phyloP scores from a whole-genome alignment of 2,113 vertebrate genomes.

The Pedionomus torquatus region DNA sequence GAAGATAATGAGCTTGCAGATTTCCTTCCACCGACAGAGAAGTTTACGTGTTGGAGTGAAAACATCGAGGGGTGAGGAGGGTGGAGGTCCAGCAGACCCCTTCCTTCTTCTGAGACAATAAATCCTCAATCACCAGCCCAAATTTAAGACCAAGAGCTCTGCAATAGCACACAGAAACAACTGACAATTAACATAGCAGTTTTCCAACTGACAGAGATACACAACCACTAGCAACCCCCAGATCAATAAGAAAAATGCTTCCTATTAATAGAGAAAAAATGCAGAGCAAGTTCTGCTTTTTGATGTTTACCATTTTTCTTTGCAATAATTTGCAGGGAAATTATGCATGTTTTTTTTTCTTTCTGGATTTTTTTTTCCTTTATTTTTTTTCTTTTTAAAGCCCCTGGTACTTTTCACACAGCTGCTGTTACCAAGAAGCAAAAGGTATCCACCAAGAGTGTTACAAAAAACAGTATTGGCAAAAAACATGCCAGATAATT shows the following conservation, averaged over 20 bases:
- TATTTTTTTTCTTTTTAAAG: not conserved
- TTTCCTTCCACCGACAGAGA: not conserved
- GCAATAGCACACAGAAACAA: slow-evolving; percentile 32
- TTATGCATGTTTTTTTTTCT: not conserved
- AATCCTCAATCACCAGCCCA: not conserved
- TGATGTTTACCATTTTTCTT: not conserved
- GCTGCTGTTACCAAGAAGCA: slow-evolving; percentile 36
- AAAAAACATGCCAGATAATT: slow-evolving; percentile 19
- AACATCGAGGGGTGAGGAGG: not conserved
- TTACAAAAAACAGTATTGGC: not conserved
- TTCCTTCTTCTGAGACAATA: not conserved
- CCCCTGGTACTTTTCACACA: slow-evolving; percentile 29
- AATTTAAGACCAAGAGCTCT: not conserved
- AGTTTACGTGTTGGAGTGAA: not conserved
- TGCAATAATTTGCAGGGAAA: slow-evolving; percentile 5
- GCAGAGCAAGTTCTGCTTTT: slow-evolving; percentile 23
- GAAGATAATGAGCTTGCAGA: not conserved
- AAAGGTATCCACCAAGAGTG: slow-evolving; percentile 20
- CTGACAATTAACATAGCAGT: slow-evolving; percentile 3
- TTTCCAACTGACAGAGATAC: not conserved
- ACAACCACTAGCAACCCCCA: slow-evolving; percentile 1
- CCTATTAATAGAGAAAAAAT: slow-evolving; percentile 1
- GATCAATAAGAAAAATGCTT: not conserved
- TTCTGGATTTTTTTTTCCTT: not conserved
- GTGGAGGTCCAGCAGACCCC: not conserved